Conservation (phyloP, 1,140 invertebrate genomes). For the Intoshia linei region DNA sequence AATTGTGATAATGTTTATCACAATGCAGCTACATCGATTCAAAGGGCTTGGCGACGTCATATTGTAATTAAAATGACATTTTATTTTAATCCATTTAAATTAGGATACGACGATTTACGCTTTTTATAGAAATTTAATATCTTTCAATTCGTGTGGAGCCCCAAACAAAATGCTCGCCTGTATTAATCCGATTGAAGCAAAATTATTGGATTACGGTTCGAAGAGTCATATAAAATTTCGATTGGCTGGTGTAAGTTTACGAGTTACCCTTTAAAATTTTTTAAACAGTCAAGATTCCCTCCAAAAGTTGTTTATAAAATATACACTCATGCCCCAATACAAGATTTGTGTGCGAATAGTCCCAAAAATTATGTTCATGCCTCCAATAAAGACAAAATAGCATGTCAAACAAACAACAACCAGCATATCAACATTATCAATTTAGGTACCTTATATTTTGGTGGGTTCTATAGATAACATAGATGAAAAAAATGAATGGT, state of each 20-base stretch:
- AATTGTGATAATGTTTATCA: constrained; percentile 7
- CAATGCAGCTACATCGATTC: constrained; percentile 12
- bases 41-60: constrained; percentile 8
- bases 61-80: constrained; percentile 13
- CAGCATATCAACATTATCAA: background rate
- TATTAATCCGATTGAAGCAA: constrained; percentile 22
- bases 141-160: too few species aligned
- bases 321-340: constrained; percentile 19
- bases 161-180: constrained; percentile 14
- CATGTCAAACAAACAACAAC: background rate
- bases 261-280: background rate
- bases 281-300: constrained; percentile 16
- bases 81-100: constrained; percentile 13
- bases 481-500: constrained; percentile 14
- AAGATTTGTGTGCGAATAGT: constrained; percentile 21
- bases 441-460: background rate
- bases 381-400: constrained; percentile 9
- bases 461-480: background rate
- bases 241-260: constrained; percentile 16
- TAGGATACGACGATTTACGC: background rate
- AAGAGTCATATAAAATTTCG: constrained; percentile 20
- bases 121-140: too few species aligned
- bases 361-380: constrained; percentile 19
- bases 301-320: constrained; percentile 25
- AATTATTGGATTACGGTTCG: constrained; percentile 16